Evolutionary conservation across 2,113 vertebrate species (phyloP).

Genomic region (Bubo scandiacus): DNA sequence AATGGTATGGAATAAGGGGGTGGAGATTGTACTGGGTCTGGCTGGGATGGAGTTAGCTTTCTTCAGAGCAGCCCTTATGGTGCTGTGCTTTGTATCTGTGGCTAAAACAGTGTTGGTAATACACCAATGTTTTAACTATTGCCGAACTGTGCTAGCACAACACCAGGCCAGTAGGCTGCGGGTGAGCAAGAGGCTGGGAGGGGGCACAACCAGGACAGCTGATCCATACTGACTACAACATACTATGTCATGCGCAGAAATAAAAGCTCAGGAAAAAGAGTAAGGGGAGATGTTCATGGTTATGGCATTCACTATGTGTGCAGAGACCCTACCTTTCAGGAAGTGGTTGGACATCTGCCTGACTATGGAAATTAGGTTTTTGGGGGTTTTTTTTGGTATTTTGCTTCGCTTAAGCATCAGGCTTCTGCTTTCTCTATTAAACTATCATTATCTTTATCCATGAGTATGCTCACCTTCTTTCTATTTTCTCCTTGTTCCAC

Average conservation of each 20-base stretch:
- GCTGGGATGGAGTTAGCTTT: background rate
- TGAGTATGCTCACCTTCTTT: background rate
- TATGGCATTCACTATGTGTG: background rate
- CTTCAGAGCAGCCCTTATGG: background rate
- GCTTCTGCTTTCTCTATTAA: background rate
- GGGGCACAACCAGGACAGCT: background rate
- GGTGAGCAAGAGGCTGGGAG: background rate
- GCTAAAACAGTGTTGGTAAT: background rate
- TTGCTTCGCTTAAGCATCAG: background rate
- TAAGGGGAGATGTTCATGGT: accelerated
- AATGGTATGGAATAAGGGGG: background rate
- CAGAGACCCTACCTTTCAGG: background rate
- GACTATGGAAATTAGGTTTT: background rate
- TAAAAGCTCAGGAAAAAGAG: background rate
- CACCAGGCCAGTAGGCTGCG: background rate
- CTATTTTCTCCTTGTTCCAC: background rate
- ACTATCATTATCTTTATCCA: background rate
- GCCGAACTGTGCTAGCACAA: background rate
- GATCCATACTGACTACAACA: background rate
- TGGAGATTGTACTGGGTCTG: background rate
- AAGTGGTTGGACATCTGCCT: background rate
- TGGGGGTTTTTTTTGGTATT: background rate
- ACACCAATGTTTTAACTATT: accelerated
- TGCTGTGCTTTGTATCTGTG: background rate
- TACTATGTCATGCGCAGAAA: background rate